Conservation (phyloP, 2,113 vertebrate species). For the Chamaetylas fuelleborni region DNA sequence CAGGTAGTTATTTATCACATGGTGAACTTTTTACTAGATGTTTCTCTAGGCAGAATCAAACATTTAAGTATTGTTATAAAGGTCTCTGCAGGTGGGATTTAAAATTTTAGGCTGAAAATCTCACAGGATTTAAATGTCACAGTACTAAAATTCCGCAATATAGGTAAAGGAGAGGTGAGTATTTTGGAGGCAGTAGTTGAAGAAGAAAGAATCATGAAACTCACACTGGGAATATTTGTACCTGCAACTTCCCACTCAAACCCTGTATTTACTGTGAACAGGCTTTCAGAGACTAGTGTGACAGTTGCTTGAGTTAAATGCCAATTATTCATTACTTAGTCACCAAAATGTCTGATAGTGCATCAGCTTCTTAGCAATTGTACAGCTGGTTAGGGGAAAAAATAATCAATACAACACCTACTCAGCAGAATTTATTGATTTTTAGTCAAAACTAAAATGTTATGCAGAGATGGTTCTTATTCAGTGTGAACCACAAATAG, state of each 20-base stretch:
- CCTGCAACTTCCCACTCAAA: not conserved
- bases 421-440: slow-evolving; percentile 39
- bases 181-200: not conserved
- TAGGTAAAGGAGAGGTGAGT: not conserved
- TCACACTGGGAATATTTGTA: slow-evolving; percentile 45
- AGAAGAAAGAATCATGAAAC: slow-evolving; percentile 7
- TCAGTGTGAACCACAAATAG: not conserved
- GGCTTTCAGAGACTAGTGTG: slow-evolving; percentile 34
- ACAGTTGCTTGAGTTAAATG: slow-evolving; percentile 33
- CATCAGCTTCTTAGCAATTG: slow-evolving; percentile 45
- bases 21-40: not conserved
- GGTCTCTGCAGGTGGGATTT: not conserved
- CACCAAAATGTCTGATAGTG: not conserved
- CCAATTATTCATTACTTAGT: slow-evolving; percentile 53
- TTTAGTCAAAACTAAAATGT: slow-evolving; percentile 20
- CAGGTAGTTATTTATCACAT: not conserved
- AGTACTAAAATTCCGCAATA: not conserved
- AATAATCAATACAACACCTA: slow-evolving; percentile 51
- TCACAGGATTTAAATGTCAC: not conserved
- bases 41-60: not conserved
- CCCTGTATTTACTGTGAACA: slow-evolving; percentile 29
- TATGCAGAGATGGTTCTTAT: not conserved
- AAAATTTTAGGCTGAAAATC: not conserved
- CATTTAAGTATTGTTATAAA: not conserved
- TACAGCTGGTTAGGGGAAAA: slow-evolving; percentile 38